Conservation (phyloP, 2,113 vertebrate species). For the Brevimyrus niger region DNA sequence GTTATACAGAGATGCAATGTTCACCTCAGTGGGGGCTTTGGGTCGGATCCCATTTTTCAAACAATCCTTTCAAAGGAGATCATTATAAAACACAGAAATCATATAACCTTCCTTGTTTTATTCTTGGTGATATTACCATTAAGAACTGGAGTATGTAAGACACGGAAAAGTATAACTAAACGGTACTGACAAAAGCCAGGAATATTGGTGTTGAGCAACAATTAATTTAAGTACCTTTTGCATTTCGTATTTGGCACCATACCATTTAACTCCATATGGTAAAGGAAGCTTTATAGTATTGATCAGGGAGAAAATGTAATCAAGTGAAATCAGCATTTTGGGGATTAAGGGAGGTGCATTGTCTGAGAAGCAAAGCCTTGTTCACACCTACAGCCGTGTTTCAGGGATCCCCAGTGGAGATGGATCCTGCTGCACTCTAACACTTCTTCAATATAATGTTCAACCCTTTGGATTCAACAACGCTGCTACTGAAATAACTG, state of each 20-base stretch:
- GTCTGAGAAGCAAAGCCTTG: not conserved
- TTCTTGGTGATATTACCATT: not conserved
- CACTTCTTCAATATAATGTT: not conserved
- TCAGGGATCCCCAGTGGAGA: not conserved
- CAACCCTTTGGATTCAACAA: not conserved
- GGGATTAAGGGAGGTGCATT: not conserved
- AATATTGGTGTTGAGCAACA: not conserved
- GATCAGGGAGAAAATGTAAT: not conserved
- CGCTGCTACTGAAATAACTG: not conserved
- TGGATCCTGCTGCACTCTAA: not conserved
- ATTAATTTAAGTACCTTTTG: not conserved
- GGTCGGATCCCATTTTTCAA: not conserved
- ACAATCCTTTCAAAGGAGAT: constrained; percentile 13
- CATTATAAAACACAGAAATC: not conserved
- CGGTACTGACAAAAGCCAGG: not conserved
- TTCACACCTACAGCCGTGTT: not conserved
- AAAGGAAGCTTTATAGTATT: not conserved
- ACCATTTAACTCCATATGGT: not conserved
- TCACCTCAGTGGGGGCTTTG: constrained; percentile 21
- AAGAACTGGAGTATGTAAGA: not conserved
- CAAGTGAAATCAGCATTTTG: not conserved
- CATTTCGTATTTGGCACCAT: not conserved
- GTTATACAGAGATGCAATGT: constrained; percentile 14
- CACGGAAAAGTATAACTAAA: not conserved
- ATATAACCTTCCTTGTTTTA: not conserved